Percentiles rank a stretch among this genome's conserved stretches.
phyloP scores from a whole-genome alignment of 2,888 invertebrate genomes.

The Ochlodes sylvanus region DNA sequence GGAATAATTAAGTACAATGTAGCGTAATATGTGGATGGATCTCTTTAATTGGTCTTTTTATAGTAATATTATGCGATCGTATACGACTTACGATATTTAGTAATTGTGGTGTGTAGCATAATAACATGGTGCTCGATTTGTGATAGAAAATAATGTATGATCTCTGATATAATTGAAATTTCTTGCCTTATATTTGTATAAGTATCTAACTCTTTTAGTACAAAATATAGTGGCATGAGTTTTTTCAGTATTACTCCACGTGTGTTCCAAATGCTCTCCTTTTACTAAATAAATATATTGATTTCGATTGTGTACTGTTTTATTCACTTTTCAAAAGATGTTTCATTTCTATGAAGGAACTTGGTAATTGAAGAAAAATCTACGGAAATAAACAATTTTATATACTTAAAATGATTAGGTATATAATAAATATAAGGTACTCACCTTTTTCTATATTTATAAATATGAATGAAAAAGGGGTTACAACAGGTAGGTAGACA shows the following conservation, averaged over 20 bases:
- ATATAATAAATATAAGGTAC: too few species aligned
- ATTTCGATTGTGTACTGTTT: slow-evolving; percentile 35
- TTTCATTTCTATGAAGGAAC: too few species aligned
- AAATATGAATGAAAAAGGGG: too few species aligned
- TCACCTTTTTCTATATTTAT: too few species aligned
- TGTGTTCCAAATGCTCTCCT: slow-evolving; percentile 65
- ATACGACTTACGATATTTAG: slow-evolving; percentile 5
- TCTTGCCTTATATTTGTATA: slow-evolving; percentile 59
- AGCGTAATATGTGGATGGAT: neutral
- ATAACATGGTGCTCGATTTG: slow-evolving; percentile 46
- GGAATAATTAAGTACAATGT: neutral
- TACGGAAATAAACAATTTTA: too few species aligned
- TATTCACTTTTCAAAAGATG: slow-evolving; percentile 1
- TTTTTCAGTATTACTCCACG: slow-evolving; percentile 64
- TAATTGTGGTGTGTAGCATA: slow-evolving; percentile 12
- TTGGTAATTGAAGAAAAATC: too few species aligned
- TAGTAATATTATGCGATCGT: neutral
- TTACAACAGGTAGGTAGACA: too few species aligned
- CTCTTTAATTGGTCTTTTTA: neutral
- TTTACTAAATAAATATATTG: slow-evolving; percentile 50
- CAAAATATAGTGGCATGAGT: slow-evolving; percentile 57
- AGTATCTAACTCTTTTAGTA: slow-evolving; percentile 48
- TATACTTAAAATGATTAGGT: too few species aligned
- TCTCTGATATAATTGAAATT: slow-evolving; percentile 45
- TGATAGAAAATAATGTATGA: slow-evolving; percentile 46